phyloP scores from a whole-genome alignment of 1,140 invertebrate species.

The Calephelis nemesis region DNA sequence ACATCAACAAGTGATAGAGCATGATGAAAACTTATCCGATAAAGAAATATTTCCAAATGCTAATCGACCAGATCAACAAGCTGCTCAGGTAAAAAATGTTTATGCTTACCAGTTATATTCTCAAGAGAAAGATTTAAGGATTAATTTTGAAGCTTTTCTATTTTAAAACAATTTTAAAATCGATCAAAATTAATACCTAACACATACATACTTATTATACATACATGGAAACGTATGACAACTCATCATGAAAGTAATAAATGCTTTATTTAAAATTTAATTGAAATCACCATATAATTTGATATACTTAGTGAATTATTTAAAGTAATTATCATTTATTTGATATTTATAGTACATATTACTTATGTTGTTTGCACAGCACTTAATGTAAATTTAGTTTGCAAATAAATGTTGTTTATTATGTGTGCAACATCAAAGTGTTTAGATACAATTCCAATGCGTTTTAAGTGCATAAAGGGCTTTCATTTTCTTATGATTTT shows the following conservation, averaged over 20 bases:
- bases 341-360: conserved; percentile 23
- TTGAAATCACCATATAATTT: conserved; percentile 15
- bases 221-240: neutral
- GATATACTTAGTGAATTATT: conserved; percentile 9
- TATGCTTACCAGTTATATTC: neutral
- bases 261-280: conserved; percentile 20
- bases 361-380: conserved; percentile 54
- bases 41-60: conserved; percentile 88
- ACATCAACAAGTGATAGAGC: conserved; percentile 85
- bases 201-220: conserved; percentile 26
- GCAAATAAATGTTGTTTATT: conserved; percentile 71
- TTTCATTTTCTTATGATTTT: conserved; percentile 50
- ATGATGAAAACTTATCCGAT: conserved; percentile 92
- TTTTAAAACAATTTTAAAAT: too few relatives aligned
- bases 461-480: conserved; percentile 32
- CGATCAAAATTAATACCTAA: neutral
- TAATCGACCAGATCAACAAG: conserved; percentile 70
- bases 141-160: conserved; percentile 2
- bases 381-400: conserved; percentile 69
- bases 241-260: neutral
- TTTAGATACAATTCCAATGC: conserved; percentile 22
- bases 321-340: neutral
- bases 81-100: conserved; percentile 69
- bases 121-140: neutral
- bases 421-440: conserved; percentile 20